Evolutionary conservation across 2,113 vertebrate genomes (phyloP).

Genomic region (Calypte anna): DNA sequence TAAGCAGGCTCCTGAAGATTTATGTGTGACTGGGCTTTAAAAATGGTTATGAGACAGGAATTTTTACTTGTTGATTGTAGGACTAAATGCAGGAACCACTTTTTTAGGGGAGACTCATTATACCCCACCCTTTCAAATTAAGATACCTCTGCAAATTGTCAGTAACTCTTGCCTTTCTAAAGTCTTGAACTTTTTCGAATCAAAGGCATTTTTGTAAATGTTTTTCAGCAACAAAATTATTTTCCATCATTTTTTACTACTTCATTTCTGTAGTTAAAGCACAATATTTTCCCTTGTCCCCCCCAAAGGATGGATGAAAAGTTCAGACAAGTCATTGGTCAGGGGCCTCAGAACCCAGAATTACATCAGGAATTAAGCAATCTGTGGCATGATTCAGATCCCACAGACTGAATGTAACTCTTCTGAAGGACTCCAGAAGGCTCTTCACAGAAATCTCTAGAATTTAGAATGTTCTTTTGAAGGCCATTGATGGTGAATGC

Average conservation of each 20-base stretch:
- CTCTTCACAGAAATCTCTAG: not conserved
- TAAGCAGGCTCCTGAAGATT: not conserved
- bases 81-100: not conserved
- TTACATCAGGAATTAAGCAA: not conserved
- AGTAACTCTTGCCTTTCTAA: not conserved
- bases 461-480: not conserved
- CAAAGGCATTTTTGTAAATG: not conserved
- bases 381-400: not conserved
- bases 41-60: not conserved
- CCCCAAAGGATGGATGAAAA: not conserved
- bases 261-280: not conserved
- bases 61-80: not conserved
- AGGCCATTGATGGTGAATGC: not conserved
- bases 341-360: not conserved
- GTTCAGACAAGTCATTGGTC: accelerated
- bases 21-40: not conserved
- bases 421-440: not conserved
- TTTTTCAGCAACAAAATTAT: not conserved
- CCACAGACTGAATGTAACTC: not conserved
- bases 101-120: not conserved
- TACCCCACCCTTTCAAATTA: not conserved
- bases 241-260: not conserved
- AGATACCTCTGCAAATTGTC: not conserved
- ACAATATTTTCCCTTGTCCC: not conserved
- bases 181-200: not conserved